Base-by-base conservation (phyloP, 1,140 invertebrate species). In the Epicauta chinensis region DNA sequence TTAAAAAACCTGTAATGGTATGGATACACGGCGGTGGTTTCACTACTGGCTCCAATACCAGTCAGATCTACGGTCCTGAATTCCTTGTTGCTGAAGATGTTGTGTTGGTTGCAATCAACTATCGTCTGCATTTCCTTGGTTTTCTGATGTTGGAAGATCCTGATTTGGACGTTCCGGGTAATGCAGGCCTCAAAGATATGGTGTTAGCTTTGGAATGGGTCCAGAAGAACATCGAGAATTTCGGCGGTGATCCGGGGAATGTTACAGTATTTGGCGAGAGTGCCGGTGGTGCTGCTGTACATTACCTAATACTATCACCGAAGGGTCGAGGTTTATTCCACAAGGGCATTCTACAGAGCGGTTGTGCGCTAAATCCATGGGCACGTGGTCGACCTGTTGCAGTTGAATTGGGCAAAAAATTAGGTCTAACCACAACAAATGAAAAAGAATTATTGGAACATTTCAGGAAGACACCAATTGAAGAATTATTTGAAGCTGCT, bases 21-120 rank as follows among this genome's bases (percentile, higher is more conserved):
- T 77, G 66, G 58, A 71, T 77, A 23, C 74, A 73, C 56, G 75
- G 75, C 0, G 75, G 75, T 3, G 73, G 64, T 2, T 76, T 66
- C 43, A 71, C 68, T 2, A 64, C 70, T 9, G 76, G 76, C 1
- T 75, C 70, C 9, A 70, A 71, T 2, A 74, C 72, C 7, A 68
- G 71, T 15, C 63, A 67, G n/a, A 35, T 75, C 0, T 76, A 71
- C 46, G 73, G 79, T 34, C 74, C 82, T 55, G 73, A 86, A 64
- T 83, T 75, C 61, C 56, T 85, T 2, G 53, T 84, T 12, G 77
- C 80, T 40, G 75, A 83, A 29, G 75, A 82, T 58, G 72, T 85
- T 5, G 71, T 86, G 13, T 43, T 87, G 3, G 81, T 87, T 2
- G 84, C 82, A 3, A 68, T 85, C 1, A 87, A 86, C 63, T 86